Evolutionary conservation across 2,888 invertebrate genomes (phyloP).

Genomic region (Palloptera scutellata): DNA sequence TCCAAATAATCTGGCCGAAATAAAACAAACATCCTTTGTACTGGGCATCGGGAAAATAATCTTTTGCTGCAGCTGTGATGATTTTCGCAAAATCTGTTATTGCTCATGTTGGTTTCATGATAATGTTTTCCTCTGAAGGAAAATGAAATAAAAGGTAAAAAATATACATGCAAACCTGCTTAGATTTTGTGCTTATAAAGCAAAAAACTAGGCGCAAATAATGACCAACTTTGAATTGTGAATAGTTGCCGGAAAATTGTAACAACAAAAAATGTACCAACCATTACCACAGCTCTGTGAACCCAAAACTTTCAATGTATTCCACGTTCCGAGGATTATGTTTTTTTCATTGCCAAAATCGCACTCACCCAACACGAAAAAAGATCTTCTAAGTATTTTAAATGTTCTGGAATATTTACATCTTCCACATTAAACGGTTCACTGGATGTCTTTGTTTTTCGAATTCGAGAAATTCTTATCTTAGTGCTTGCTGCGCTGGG

Average conservation of each 20-base stretch:
- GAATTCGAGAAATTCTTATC: too few species aligned
- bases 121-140: conserved; percentile 20
- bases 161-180: conserved; percentile 14
- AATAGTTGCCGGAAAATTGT: conserved; percentile 20
- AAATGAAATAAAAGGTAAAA: conserved; percentile 21
- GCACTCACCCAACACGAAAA: conserved; percentile 14
- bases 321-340: conserved; percentile 8
- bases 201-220: conserved; percentile 26
- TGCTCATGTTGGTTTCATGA: conserved; percentile 19
- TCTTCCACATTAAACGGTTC: too few species aligned
- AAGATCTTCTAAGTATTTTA: conserved; percentile 23
- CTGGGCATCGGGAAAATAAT: conserved; percentile 23
- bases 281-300: too few species aligned
- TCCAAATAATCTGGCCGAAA: conserved; percentile 26
- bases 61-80: conserved; percentile 24
- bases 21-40: conserved; percentile 23
- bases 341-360: conserved; percentile 18
- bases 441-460: too few species aligned
- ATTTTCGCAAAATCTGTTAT: conserved; percentile 28
- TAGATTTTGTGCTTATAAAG: conserved; percentile 18
- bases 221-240: conserved; percentile 25
- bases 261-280: too few species aligned
- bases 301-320: too few species aligned
- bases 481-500: too few species aligned
- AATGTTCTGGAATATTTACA: conserved; percentile 19